Percentiles rank a stretch among this genome's conserved stretches.
Conservation (phyloP, 2,113 vertebrate species). For the Abramis brama region DNA sequence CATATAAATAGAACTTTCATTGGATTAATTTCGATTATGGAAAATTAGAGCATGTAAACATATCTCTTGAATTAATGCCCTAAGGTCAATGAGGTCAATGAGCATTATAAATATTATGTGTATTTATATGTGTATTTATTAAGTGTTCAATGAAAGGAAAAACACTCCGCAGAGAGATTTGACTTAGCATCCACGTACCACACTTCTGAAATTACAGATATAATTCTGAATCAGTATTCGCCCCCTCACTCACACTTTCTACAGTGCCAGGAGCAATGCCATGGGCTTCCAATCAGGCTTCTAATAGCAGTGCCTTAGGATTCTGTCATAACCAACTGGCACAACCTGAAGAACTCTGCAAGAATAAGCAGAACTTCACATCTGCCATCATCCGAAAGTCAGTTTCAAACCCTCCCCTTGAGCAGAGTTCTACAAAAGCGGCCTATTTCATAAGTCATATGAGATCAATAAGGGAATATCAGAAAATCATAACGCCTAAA, state of each 20-base stretch:
- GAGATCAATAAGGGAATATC: not conserved
- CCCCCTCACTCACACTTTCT: constrained; percentile 18
- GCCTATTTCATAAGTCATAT: not conserved
- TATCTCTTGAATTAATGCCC: not conserved
- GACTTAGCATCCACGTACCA: not conserved
- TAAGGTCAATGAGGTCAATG: not conserved
- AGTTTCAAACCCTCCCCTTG: constrained; percentile 1
- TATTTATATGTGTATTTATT: not conserved
- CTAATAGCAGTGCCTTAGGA: constrained; percentile 3
- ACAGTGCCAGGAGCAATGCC: constrained; percentile 39
- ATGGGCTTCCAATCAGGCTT: constrained; percentile 24
- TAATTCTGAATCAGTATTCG: constrained; percentile 10
- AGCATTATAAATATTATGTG: not conserved
- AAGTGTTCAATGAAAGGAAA: not conserved
- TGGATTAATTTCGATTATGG: too few species aligned
- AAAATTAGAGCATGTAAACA: not conserved
- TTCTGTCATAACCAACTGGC: constrained; percentile 14
- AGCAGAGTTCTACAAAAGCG: not conserved
- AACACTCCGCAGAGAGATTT: not conserved
- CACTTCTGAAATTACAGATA: not conserved
- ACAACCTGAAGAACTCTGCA: constrained; percentile 26
- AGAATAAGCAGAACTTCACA: constrained; percentile 11
- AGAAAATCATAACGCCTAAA: not conserved
- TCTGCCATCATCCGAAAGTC: not conserved
- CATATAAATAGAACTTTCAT: too few species aligned